phyloP scores from a whole-genome alignment of 2,888 invertebrate species.

The Helleia helle region DNA sequence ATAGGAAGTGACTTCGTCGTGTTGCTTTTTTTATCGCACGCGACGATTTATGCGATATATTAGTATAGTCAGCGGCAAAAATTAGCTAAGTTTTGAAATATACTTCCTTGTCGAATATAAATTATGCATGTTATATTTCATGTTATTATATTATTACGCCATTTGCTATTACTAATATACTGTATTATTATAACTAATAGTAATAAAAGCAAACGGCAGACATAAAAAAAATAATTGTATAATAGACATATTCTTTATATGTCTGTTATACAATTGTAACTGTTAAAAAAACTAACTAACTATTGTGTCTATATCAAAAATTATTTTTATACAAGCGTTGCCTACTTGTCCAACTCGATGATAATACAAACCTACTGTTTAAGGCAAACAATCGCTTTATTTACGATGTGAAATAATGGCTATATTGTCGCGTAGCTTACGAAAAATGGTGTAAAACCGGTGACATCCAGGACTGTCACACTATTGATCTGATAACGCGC shows the following conservation, averaged over 20 bases:
- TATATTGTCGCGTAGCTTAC: constrained; percentile 16
- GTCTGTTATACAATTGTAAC: too few species aligned
- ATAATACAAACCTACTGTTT: constrained; percentile 31
- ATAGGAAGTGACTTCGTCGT: constrained; percentile 36
- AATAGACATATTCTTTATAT: too few species aligned
- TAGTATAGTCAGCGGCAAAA: not conserved
- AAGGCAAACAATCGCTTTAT: constrained; percentile 42
- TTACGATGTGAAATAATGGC: constrained; percentile 32
- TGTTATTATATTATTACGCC: too few species aligned
- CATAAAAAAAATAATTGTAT: too few species aligned
- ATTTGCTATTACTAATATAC: too few species aligned
- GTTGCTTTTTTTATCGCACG: constrained; percentile 19
- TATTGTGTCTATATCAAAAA: too few species aligned
- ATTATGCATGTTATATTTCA: too few species aligned
- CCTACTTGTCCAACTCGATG: too few species aligned
- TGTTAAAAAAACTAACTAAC: too few species aligned
- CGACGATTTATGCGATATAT: constrained; percentile 11
- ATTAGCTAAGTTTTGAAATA: not conserved
- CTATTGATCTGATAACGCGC: constrained; percentile 16
- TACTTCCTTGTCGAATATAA: not conserved
- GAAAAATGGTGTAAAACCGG: constrained; percentile 32
- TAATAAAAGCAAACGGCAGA: too few species aligned
- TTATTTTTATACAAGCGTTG: too few species aligned
- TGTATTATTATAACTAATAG: too few species aligned
- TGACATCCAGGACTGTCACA: constrained; percentile 13